These are phyloP conservation scores for Cynoglossus semilaevis DNA, from an alignment of 2,113 vertebrate genomes.

Conservation along the genomic window DNA sequence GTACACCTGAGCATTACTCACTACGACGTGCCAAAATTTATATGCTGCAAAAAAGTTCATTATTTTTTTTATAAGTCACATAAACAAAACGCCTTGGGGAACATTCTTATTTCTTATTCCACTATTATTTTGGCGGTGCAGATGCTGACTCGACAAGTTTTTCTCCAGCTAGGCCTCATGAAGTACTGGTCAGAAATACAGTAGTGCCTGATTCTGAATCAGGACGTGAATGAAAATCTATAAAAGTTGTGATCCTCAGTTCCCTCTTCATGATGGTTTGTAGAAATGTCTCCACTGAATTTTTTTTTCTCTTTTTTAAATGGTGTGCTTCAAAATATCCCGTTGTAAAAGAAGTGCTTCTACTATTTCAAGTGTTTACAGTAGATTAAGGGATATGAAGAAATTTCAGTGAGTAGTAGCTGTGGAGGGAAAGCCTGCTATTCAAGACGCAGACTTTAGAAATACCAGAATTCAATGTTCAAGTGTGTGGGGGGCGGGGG, in stretches of 20 bases:
- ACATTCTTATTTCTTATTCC: background rate
- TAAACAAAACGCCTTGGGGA: background rate
- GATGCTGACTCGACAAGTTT: background rate
- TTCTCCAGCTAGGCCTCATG: background rate
- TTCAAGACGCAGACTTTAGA: too few species aligned
- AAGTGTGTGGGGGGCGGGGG: background rate
- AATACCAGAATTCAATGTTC: background rate
- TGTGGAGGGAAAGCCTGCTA: too few species aligned
- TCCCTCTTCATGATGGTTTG: background rate
- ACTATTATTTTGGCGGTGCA: background rate
- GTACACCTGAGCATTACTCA: too few species aligned
- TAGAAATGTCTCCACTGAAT: too few species aligned
- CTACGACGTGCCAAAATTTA: too few species aligned
- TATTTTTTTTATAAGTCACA: too few species aligned
- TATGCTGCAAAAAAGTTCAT: too few species aligned
- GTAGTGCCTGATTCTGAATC: background rate
- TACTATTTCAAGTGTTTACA: too few species aligned
- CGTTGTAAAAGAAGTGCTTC: too few species aligned
- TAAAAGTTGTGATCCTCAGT: background rate
- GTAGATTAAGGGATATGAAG: background rate
- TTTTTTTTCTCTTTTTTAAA: too few species aligned
- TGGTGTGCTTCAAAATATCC: too few species aligned
- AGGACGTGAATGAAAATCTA: background rate
- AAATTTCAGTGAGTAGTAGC: background rate
- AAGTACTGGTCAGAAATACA: background rate